Conservation (phyloP, 1,140 invertebrate species). For the Drosophila orosa region DNA sequence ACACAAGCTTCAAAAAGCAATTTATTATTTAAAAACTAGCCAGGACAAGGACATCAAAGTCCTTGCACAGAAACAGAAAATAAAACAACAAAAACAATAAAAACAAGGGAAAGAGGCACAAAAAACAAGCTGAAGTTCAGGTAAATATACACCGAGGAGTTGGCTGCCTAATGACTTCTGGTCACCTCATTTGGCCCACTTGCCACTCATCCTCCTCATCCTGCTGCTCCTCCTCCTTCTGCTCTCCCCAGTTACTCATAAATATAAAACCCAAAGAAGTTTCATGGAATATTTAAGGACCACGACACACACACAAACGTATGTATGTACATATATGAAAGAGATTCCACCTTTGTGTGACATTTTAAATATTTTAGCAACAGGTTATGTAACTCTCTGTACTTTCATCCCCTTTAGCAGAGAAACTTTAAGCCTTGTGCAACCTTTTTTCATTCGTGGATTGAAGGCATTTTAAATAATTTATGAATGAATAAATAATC, state of each 20-base stretch:
- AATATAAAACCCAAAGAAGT: constrained; percentile 43
- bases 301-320: constrained; percentile 1
- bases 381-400: constrained; percentile 44
- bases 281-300: constrained; percentile 50
- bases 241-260: constrained; percentile 34
- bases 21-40: constrained; percentile 71
- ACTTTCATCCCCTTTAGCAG: background rate
- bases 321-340: constrained; percentile 5
- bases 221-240: background rate
- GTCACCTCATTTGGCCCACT: constrained; percentile 14
- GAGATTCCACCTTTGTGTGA: constrained; percentile 39
- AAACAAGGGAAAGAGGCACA: background rate
- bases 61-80: background rate
- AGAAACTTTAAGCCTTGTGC: constrained; percentile 24
- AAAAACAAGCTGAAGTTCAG: constrained; percentile 34
- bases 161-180: constrained; percentile 52
- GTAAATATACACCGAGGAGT: constrained; percentile 56
- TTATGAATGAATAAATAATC: constrained; percentile 59
- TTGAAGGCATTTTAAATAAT: constrained; percentile 69
- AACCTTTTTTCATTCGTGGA: constrained; percentile 26
- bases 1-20: constrained; percentile 62
- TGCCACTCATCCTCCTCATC: too few relatives aligned
- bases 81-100: background rate
- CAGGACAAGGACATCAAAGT: constrained; percentile 48
- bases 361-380: constrained; percentile 63